phyloP scores from a whole-genome alignment of 2,797 vertebrate species.

The Pipistrellus kuhlii region DNA sequence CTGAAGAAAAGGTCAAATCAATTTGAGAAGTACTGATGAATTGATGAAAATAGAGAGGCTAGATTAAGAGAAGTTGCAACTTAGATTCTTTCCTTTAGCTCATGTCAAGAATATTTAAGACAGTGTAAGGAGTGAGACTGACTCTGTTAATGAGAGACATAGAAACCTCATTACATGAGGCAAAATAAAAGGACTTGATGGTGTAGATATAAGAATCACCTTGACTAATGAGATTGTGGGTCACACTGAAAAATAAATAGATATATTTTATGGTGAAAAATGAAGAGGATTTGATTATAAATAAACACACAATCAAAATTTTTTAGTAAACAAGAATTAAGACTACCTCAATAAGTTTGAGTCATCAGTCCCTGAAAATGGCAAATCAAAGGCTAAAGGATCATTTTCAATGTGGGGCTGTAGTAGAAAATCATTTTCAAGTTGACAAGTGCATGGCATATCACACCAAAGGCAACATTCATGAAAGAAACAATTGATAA shows the following conservation, averaged over 20 bases:
- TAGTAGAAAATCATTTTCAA: slow-evolving; percentile 4
- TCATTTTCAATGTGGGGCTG: background rate
- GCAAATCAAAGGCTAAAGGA: background rate
- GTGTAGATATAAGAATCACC: background rate
- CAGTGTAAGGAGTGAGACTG: background rate
- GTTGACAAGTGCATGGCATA: background rate
- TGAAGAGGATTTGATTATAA: slow-evolving; percentile 15
- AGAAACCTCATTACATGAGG: background rate
- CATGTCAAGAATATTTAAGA: slow-evolving; percentile 42
- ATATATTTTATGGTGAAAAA: background rate
- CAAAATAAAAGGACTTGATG: background rate
- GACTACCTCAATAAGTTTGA: background rate
- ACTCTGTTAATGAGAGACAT: background rate
- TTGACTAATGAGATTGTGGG: background rate
- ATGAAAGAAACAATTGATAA: background rate
- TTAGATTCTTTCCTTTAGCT: slow-evolving; percentile 30
- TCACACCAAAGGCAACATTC: background rate
- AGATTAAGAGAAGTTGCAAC: background rate
- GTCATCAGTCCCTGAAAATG: background rate
- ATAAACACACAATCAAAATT: background rate
- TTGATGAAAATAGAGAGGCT: background rate
- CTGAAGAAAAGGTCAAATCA: slow-evolving; percentile 4
- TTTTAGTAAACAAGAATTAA: background rate
- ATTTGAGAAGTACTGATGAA: background rate
- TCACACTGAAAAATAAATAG: slow-evolving; percentile 1